These are phyloP conservation scores for Aurelia aurita complex sp. Pacific DNA, from an alignment of 30 jellyfish, hydroid and myxozoan species.

Conservation along the genomic window DNA sequence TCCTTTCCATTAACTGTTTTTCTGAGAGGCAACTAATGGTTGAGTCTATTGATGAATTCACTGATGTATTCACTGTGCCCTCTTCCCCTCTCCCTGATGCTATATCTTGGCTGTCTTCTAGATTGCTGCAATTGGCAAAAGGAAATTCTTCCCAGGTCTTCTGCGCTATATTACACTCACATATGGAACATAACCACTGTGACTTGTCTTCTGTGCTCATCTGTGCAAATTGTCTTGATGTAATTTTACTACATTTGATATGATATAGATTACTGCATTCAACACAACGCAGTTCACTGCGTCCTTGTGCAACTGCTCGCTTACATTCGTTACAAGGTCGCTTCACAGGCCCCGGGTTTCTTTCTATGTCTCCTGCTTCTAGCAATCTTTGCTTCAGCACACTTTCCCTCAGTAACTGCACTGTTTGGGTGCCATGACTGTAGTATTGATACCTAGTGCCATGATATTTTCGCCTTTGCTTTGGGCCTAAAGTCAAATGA, in stretches of 20 bases:
- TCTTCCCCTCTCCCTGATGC: constrained; percentile 21
- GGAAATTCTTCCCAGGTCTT: not conserved
- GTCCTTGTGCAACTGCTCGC: constrained; percentile 34
- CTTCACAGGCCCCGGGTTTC: constrained; percentile 39
- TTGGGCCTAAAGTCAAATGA: not conserved
- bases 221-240: constrained; percentile 27
- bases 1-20: constrained; percentile 4
- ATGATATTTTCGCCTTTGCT: constrained; percentile 17
- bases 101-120: constrained; percentile 14
- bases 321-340: constrained; percentile 1
- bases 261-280: constrained; percentile 27
- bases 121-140: constrained; percentile 15
- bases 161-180: not conserved
- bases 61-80: constrained; percentile 5
- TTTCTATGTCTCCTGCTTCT: constrained; percentile 27
- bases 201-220: constrained; percentile 4
- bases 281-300: constrained; percentile 24
- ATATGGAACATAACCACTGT: constrained; percentile 10
- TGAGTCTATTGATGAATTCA: constrained; percentile 16
- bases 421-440: constrained; percentile 35
- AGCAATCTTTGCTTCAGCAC: constrained; percentile 32
- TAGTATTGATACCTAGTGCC: constrained; percentile 4
- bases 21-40: not conserved
- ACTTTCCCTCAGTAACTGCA: constrained; percentile 25
- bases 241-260: constrained; percentile 14